phyloP scores from a whole-genome alignment of 2,888 invertebrate species.

The Drosophila anceps region DNA sequence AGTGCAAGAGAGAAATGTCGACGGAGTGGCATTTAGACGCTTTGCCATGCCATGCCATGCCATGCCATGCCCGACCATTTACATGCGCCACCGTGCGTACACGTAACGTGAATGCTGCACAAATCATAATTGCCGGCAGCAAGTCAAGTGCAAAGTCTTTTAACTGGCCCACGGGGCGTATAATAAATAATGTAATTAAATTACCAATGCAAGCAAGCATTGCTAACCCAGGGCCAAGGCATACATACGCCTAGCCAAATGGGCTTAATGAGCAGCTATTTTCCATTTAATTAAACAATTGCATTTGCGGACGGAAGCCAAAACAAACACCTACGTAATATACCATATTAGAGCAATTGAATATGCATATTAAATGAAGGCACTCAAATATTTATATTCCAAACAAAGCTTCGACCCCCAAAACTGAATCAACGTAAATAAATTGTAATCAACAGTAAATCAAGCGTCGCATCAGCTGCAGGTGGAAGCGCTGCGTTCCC shows the following conservation, averaged over 20 bases:
- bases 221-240: slow-evolving; percentile 11
- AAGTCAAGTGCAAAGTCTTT: slow-evolving; percentile 44
- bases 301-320: slow-evolving; percentile 19
- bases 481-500: slow-evolving; percentile 33
- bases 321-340: slow-evolving; percentile 59
- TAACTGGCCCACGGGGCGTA: slow-evolving; percentile 39
- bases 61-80: slow-evolving; percentile 16
- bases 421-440: slow-evolving; percentile 48
- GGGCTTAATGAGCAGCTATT: slow-evolving; percentile 45
- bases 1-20: slow-evolving; percentile 2
- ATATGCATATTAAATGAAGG: slow-evolving; percentile 46
- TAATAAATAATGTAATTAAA: slow-evolving; percentile 75
- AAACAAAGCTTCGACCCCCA: slow-evolving; percentile 42
- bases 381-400: slow-evolving; percentile 42
- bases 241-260: slow-evolving; percentile 19
- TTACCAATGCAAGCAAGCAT: slow-evolving; percentile 57
- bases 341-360: slow-evolving; percentile 38
- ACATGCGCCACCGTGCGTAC: slow-evolving; percentile 65
- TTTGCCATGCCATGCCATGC: background rate
- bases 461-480: slow-evolving; percentile 60
- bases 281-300: slow-evolving; percentile 77
- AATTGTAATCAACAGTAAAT: slow-evolving; percentile 78
- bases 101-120: slow-evolving; percentile 46
- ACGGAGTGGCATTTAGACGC: slow-evolving; percentile 11
- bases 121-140: slow-evolving; percentile 60